These are phyloP conservation scores for Electrona antarctica DNA, from an alignment of 2,113 vertebrate species.

Conservation along the genomic window DNA sequence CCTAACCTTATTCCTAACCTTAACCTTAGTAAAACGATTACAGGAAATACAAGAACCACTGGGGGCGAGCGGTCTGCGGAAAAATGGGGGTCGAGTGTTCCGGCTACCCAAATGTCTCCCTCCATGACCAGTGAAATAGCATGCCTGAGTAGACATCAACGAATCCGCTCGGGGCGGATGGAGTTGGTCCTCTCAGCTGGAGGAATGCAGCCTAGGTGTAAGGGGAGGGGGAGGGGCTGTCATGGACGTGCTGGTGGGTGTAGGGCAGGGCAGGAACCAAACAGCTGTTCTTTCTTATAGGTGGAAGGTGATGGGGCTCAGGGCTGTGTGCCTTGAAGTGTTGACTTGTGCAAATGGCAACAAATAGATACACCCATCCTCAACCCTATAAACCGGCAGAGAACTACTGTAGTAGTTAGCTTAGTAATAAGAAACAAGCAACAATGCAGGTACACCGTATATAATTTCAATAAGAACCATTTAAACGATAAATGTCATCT, in stretches of 20 bases:
- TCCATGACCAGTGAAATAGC: background rate
- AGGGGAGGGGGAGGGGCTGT: slow-evolving; percentile 20
- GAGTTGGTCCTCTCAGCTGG: slow-evolving; percentile 28
- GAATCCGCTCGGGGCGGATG: background rate
- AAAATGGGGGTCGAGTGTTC: background rate
- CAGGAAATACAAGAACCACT: background rate
- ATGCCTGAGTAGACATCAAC: background rate
- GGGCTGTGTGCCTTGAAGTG: slow-evolving; percentile 22
- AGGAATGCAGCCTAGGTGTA: slow-evolving; percentile 37
- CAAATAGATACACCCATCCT: slow-evolving; percentile 17
- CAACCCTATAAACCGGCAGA: background rate
- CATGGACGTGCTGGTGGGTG: slow-evolving; percentile 44
- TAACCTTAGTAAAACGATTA: too few species aligned
- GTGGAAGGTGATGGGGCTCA: slow-evolving; percentile 57
- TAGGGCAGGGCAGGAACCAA: slow-evolving; percentile 20
- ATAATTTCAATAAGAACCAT: too few species aligned
- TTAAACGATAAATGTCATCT: too few species aligned
- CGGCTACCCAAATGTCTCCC: background rate
- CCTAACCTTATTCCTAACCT: too few species aligned
- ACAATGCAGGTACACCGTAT: too few species aligned
- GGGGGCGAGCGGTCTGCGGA: background rate
- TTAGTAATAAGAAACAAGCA: too few species aligned
- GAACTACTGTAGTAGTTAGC: too few species aligned
- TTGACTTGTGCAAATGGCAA: slow-evolving; percentile 13
- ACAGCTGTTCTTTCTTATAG: slow-evolving; percentile 51